phyloP scores from a whole-genome alignment of 2,888 invertebrate genomes.

The Acronicta alni region DNA sequence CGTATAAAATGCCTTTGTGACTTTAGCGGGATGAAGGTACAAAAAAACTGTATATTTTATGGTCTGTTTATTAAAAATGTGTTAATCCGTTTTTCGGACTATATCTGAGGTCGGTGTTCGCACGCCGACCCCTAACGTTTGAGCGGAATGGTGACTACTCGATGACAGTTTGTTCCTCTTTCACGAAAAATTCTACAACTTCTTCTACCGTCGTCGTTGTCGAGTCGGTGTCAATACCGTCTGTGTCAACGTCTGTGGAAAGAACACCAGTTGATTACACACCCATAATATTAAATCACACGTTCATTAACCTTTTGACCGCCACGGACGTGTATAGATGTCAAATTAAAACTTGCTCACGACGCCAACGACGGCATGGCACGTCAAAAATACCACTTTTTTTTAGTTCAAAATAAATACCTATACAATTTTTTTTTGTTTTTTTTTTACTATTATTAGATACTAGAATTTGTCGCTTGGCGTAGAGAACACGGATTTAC shows the following conservation, averaged over 20 bases:
- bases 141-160: constrained; percentile 90
- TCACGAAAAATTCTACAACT: constrained; percentile 98
- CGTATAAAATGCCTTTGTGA: constrained; percentile 56
- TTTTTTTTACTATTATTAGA: too few species aligned
- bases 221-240: constrained; percentile 95
- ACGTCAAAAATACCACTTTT: too few species aligned
- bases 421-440: too few species aligned
- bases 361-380: too few species aligned
- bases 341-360: too few species aligned
- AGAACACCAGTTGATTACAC: constrained; percentile 35
- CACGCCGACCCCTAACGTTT: constrained; percentile 74
- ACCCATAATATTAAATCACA: not conserved
- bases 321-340: too few species aligned
- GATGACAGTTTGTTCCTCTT: constrained; percentile 96
- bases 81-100: constrained; percentile 54
- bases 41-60: constrained; percentile 71
- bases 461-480: too few species aligned
- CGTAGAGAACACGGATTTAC: too few species aligned
- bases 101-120: constrained; percentile 67
- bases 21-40: constrained; percentile 69
- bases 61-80: constrained; percentile 67
- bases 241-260: constrained; percentile 96
- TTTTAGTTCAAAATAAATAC: too few species aligned
- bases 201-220: constrained; percentile 96
- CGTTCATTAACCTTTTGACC: too few species aligned